Conservation (phyloP, 2,888 invertebrate species). For the Conchocele bisecta region DNA sequence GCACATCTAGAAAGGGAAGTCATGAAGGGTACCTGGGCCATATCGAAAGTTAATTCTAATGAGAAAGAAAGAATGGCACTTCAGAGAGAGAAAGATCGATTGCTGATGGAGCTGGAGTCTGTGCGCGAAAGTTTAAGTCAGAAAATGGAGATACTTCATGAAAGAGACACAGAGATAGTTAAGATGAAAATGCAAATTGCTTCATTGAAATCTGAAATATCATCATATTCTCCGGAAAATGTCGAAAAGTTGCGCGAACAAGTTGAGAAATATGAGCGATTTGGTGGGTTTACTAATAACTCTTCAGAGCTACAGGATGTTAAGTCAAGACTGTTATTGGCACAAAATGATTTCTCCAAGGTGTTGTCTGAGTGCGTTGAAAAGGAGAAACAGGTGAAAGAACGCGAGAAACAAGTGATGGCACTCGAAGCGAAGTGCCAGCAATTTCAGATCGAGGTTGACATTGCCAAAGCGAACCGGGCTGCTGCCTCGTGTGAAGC, state of each 20-base stretch:
- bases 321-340: neutral
- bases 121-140: constrained; percentile 9
- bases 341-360: constrained; percentile 35
- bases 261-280: constrained; percentile 5
- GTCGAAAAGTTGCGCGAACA: constrained; percentile 11
- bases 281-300: neutral
- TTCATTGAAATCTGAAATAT: neutral
- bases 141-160: constrained; percentile 1
- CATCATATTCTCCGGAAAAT: neutral
- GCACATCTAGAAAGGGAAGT: constrained; percentile 47
- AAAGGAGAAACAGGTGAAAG: constrained; percentile 14
- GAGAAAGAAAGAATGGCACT: constrained; percentile 2
- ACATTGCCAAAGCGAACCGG: constrained; percentile 32
- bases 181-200: constrained; percentile 14
- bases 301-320: constrained; percentile 33
- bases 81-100: constrained; percentile 20
- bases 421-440: constrained; percentile 43
- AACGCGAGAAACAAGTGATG: constrained; percentile 23
- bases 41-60: constrained; percentile 12
- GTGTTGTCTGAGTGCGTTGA: constrained; percentile 17
- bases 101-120: constrained; percentile 7
- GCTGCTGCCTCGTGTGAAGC: neutral
- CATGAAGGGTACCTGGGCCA: constrained; percentile 16
- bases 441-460: constrained; percentile 47
- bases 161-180: constrained; percentile 25